These are phyloP conservation scores for Simalia tracyae DNA, from an alignment of 2,797 vertebrate species.

Conservation along the genomic window DNA sequence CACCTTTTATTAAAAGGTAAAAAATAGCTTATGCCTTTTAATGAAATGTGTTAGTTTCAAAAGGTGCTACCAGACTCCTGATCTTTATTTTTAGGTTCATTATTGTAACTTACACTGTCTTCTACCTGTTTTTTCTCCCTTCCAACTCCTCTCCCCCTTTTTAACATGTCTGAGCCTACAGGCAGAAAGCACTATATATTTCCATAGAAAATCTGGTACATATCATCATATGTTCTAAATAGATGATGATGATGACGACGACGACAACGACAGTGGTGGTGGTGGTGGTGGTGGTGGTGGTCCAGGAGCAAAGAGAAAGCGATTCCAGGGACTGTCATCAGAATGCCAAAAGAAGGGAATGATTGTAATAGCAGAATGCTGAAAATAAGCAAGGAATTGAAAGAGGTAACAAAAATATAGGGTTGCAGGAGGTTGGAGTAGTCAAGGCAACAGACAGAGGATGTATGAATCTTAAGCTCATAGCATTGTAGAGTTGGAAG, in stretches of 20 bases:
- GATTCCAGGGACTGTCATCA: not conserved
- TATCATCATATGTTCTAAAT: not conserved
- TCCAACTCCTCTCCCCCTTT: not conserved
- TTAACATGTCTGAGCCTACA: no score
- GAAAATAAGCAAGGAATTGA: not conserved
- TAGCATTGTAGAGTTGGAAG: not conserved
- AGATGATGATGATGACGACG: no score
- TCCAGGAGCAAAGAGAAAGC: not conserved
- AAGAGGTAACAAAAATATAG: not conserved
- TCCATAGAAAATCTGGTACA: not conserved
- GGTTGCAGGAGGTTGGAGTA: not conserved
- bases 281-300: not conserved
- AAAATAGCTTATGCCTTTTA: not conserved
- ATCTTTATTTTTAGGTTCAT: not conserved
- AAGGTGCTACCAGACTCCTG: not conserved
- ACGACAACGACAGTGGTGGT: no score
- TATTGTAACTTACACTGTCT: not conserved
- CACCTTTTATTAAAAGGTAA: not conserved
- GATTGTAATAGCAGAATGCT: not conserved
- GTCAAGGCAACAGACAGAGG: not conserved
- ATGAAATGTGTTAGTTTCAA: not conserved
- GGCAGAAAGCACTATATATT: not conserved
- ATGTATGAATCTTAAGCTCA: not conserved
- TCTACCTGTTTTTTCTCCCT: not conserved
- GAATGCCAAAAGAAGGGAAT: not conserved